Percentiles rank a stretch among this genome's conserved stretches.
phyloP scores from a whole-genome alignment of 1,140 invertebrate species.

The Euura lappo region DNA sequence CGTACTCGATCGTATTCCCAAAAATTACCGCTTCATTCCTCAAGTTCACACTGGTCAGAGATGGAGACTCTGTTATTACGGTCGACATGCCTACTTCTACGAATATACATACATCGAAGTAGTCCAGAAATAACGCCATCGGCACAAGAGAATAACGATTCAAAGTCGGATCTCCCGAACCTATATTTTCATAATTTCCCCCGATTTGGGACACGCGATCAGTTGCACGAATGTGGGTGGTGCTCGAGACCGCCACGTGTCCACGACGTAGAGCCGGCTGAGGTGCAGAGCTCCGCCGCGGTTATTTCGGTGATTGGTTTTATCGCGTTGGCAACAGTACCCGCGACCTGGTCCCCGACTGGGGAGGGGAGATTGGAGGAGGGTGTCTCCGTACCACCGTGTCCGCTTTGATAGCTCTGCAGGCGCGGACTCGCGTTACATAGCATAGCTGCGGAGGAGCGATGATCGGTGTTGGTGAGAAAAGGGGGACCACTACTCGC shows the following conservation, averaged over 20 bases:
- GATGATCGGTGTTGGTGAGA: too few relatives aligned
- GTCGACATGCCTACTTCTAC: background rate
- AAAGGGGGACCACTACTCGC: too few relatives aligned
- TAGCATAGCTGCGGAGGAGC: too few relatives aligned
- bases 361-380: background rate
- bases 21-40: background rate
- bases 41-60: background rate
- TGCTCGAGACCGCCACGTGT: conserved; percentile 41
- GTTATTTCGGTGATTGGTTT: conserved; percentile 61
- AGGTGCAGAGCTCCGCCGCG: conserved; percentile 45
- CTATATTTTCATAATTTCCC: conserved; percentile 1
- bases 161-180: background rate
- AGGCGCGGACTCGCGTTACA: background rate
- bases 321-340: conserved; percentile 56
- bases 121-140: background rate
- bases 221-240: background rate
- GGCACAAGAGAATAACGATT: too few relatives aligned
- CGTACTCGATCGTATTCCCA: background rate
- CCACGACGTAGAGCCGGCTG: conserved; percentile 43
- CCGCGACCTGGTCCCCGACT: conserved; percentile 38
- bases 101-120: background rate
- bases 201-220: conserved; percentile 10
- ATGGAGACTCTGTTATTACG: background rate
- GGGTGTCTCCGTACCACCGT: background rate
- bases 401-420: background rate